A percentile compares a stretch with the other conserved stretches of the same genome.
Conservation (phyloP, 2,888 invertebrate genomes). For the Campaea margaritaria region DNA sequence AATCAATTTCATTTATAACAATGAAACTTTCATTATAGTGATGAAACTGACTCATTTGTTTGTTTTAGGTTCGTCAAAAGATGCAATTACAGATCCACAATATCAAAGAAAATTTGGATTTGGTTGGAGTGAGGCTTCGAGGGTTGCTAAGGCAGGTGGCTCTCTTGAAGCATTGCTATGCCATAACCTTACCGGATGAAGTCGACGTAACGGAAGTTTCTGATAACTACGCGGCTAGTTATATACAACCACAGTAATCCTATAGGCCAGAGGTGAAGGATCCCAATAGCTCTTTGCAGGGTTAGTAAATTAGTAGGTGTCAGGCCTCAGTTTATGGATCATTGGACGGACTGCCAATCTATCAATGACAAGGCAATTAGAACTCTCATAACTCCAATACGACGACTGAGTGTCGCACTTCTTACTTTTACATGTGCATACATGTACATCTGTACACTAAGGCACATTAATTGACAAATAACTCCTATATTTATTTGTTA, state of each 20-base stretch:
- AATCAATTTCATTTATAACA: too few relatives aligned
- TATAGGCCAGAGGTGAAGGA: background rate
- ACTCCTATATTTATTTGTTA: background rate
- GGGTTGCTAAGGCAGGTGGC: constrained; percentile 87
- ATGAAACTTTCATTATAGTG: background rate
- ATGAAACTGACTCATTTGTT: constrained; percentile 1
- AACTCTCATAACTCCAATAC: too few relatives aligned
- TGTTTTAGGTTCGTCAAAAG: constrained; percentile 86
- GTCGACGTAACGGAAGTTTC: constrained; percentile 44
- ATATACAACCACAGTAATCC: constrained; percentile 5
- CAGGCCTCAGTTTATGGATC: too few relatives aligned
- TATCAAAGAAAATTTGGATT: constrained; percentile 88
- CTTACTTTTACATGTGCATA: too few relatives aligned
- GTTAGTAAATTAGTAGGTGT: background rate
- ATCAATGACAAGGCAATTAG: too few relatives aligned
- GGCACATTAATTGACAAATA: background rate
- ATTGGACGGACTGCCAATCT: too few relatives aligned
- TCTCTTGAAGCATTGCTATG: constrained; percentile 82
- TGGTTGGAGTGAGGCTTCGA: constrained; percentile 87
- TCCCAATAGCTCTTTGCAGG: background rate
- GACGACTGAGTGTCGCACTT: too few relatives aligned
- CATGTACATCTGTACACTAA: too few relatives aligned
- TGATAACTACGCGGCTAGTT: background rate
- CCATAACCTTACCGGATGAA: constrained; percentile 60
- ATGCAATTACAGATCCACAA: constrained; percentile 89